Percentiles rank a stretch among this genome's conserved stretches.
Evolutionary conservation across 2,888 invertebrate genomes (phyloP).

Genomic region (Bellardia pandia): DNA sequence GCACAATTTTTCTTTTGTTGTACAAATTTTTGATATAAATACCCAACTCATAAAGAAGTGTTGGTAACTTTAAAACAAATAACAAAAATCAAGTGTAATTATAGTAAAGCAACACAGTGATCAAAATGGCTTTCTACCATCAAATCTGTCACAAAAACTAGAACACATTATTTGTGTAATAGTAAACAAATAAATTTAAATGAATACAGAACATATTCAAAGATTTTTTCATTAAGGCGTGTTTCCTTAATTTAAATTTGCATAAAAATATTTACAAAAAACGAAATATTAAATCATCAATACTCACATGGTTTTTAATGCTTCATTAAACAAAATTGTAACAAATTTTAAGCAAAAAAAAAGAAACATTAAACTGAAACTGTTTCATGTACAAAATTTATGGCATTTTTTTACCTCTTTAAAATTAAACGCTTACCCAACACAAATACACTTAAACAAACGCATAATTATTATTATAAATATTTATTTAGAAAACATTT

Average conservation of each 20-base stretch:
- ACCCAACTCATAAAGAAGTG: no score
- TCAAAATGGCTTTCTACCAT: no score
- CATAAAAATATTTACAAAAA: conserved; percentile 9
- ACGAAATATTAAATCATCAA: conserved; percentile 30
- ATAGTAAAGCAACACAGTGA: no score
- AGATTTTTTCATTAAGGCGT: conserved; percentile 53
- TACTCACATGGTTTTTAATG: conserved; percentile 41
- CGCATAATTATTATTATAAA: conserved; percentile 44
- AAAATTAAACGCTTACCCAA: background rate
- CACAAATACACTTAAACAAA: conserved; percentile 14
- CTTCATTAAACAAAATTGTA: conserved; percentile 65
- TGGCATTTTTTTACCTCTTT: conserved; percentile 44
- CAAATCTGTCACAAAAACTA: background rate
- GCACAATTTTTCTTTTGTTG: no score
- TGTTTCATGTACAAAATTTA: conserved; percentile 59
- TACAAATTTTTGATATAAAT: no score
- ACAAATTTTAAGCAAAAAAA: conserved; percentile 51
- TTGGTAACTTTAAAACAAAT: no score
- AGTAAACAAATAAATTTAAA: no score
- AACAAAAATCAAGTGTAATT: no score
- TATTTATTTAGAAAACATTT: conserved; percentile 62
- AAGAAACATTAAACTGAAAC: conserved; percentile 23
- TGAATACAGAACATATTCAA: background rate
- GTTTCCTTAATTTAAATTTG: conserved; percentile 44
- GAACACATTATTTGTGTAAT: no score